Evolutionary conservation across 30 jellyfish, hydroid and myxozoan species (phyloP), one percentile per base, ranked within the genome.

Genomic region (Hydractinia symbiolongicarpus): DNA sequence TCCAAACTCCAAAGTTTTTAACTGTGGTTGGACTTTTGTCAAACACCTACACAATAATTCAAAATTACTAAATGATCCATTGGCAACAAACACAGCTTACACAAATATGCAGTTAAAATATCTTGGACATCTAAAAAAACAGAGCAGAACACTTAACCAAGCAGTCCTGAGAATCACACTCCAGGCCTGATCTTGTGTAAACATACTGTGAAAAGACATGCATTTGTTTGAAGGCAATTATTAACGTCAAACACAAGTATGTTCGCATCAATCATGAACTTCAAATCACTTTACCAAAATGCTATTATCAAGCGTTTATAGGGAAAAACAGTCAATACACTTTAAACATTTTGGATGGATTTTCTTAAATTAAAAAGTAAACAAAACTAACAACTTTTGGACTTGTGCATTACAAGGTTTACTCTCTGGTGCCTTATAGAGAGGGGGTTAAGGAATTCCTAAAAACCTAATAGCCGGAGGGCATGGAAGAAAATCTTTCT

Each of bases 1-100:
- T 51, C 99, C 99, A 94, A 72, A 94, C 70, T 7, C 99, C 99
- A 78, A 80, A 86, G 77, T 94, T 94, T 87, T 94, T 94, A 49
- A 94, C 95, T 11, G 82, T 74, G 4, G 95, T 80, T 13, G 97
- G 97, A 55, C 82, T 88, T 79, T 79, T 88, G 64, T 88, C 99
- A 70, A 78, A 94, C 50, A 93, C 87, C 98, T 93, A 70, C 40
- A 30, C 44, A 30, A 30, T 30, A 30, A 14, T 11, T 11, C 15
- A 68, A 14, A 20, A 11, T 15, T 11, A 68, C 16, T 14, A 68
- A n/a, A 68, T 60, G 17, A 60, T 13, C 17, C 17, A 60, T 2
- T 60, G 1, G 17, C n/a, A 60, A 60, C n/a, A 60, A 60, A 60
- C 70, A 60, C 70, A 60, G 17, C 70, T 13, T 13, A 60, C n/a